Evolutionary conservation across 2,113 vertebrate species (phyloP).

Genomic region (Gadus macrocephalus): DNA sequence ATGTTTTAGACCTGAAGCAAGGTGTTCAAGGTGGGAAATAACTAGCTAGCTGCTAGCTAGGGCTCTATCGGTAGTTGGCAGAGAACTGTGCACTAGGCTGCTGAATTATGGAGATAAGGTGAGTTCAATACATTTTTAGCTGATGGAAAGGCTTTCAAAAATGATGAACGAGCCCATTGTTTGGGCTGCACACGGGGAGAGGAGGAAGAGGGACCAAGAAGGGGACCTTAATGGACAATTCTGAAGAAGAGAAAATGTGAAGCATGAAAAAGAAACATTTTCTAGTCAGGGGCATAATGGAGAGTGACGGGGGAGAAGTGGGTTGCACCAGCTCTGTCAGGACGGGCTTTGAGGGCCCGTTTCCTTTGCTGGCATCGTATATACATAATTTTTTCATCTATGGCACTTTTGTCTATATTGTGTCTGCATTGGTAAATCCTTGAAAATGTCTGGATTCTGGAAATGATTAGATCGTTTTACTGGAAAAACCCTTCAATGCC

Average conservation of each 20-base stretch:
- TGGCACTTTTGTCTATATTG: too few relatives aligned
- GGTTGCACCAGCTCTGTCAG: not conserved
- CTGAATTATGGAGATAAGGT: conserved; percentile 43
- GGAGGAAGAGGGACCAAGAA: not conserved
- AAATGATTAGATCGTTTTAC: too few relatives aligned
- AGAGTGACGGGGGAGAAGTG: not conserved
- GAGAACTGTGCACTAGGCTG: conserved; percentile 16
- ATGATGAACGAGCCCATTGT: not conserved
- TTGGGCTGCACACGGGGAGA: not conserved
- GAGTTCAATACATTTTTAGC: conserved; percentile 16
- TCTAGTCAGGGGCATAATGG: not conserved
- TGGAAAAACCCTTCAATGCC: too few relatives aligned
- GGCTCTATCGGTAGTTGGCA: conserved; percentile 19
- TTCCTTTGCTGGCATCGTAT: too few relatives aligned
- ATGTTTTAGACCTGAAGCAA: conserved; percentile 33
- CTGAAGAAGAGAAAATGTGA: not conserved
- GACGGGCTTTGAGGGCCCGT: not conserved
- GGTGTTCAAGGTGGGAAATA: conserved; percentile 18
- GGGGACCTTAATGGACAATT: not conserved
- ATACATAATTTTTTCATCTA: too few relatives aligned
- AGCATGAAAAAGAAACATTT: not conserved
- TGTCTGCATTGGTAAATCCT: too few relatives aligned
- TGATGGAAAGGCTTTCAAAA: conserved; percentile 11
- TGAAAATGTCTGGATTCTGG: too few relatives aligned
- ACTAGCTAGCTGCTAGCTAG: conserved; percentile 13